phyloP scores from a whole-genome alignment of 2,888 invertebrate species.

The Scrobipalpa costella region DNA sequence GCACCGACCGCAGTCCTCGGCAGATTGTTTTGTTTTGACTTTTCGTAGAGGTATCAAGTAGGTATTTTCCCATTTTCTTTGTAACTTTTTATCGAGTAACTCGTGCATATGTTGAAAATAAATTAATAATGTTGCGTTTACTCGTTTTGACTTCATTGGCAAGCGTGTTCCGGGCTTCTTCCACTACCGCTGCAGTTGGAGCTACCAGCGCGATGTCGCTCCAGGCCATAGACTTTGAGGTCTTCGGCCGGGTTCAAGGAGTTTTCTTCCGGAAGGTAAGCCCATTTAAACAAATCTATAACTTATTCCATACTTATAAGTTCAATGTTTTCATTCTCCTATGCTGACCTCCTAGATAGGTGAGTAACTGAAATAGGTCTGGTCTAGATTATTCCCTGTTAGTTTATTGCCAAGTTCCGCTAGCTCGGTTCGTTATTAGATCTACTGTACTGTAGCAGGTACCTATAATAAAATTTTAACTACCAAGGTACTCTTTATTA shows the following conservation, averaged over 20 bases:
- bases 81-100: not conserved
- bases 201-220: conserved; percentile 45
- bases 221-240: conserved; percentile 78
- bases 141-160: conserved; percentile 50
- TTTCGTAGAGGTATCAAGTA: not conserved
- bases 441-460: too few species aligned
- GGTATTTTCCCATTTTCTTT: conserved; percentile 6
- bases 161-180: conserved; percentile 42
- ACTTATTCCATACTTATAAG: conserved; percentile 12
- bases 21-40: conserved; percentile 4
- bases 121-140: conserved; percentile 23
- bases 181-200: conserved; percentile 31
- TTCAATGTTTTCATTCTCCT: not conserved
- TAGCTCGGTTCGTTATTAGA: not conserved
- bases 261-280: conserved; percentile 84
- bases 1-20: too few species aligned
- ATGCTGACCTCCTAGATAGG: not conserved
- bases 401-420: not conserved
- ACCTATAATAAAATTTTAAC: too few species aligned
- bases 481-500: too few species aligned
- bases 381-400: not conserved
- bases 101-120: not conserved
- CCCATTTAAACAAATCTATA: not conserved
- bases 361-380: not conserved
- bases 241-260: conserved; percentile 83